Conservation (phyloP, 2,113 vertebrate genomes). For the Charina bottae region DNA sequence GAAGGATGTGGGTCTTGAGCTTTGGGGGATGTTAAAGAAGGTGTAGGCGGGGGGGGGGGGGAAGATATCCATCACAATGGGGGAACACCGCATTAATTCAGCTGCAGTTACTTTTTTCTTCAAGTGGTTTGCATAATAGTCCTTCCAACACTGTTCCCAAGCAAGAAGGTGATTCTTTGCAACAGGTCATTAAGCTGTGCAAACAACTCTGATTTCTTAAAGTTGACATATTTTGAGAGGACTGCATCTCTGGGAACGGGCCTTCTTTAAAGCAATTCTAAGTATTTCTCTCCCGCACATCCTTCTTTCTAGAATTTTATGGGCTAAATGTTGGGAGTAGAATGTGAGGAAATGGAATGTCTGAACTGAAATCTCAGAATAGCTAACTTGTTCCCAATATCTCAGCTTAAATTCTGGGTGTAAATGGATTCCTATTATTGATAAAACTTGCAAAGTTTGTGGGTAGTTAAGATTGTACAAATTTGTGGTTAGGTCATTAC, state of each 20-base stretch:
- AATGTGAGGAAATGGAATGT: not conserved
- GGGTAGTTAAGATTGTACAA: not conserved
- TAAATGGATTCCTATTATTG: not conserved
- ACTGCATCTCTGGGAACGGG: not conserved
- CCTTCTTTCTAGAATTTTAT: not conserved
- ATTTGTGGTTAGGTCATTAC: not conserved
- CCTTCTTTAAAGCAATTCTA: not conserved
- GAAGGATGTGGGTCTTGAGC: not conserved
- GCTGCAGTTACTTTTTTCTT: not conserved
- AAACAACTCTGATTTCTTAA: not conserved
- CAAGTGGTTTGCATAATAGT: too few species aligned
- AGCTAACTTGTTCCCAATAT: not conserved
- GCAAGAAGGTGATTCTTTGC: not conserved
- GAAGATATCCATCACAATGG: not conserved
- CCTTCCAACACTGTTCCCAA: not conserved
- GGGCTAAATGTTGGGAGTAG: not conserved
- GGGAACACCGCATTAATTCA: not conserved
- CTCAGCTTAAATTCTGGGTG: not conserved
- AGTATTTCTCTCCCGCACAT: not conserved
- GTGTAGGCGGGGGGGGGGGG: not conserved
- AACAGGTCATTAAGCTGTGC: rapidly evolving
- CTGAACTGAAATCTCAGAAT: not conserved
- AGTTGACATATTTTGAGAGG: not conserved
- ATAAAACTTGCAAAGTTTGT: too few species aligned
- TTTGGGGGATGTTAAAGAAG: not conserved